Evolutionary conservation across 2,888 invertebrate species (phyloP), one percentile per base, ranked within the genome.

Genomic region (Sussaba pulchella): DNA sequence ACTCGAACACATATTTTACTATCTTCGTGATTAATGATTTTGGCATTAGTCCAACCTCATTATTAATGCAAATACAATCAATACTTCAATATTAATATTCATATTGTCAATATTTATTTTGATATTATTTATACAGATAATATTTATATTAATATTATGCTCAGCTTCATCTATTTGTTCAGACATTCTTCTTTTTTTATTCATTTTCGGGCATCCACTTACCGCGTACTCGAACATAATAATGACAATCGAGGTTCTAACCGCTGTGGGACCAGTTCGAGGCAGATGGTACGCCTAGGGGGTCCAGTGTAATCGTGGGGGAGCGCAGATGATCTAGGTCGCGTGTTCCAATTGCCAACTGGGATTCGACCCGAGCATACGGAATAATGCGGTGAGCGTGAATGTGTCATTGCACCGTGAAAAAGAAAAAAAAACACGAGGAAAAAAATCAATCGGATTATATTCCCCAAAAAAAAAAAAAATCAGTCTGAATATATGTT

Each of bases 261-360:
- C 54, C 31, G 57, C 52, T 70, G 57, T 39, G 64, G 21, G 54
- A 36, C 69, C 52, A 39, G 47, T 70, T 57, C 43, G 70, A 61
- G 74, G 64, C 79, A 79, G 79, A 79, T 79, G 79, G 79, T 64
- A 31, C 64, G 21, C 19, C 39, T 14, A 78, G 74, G 78, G 74
- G 78, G 70, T 70, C 47, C 69, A 54, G 39, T 24, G 12, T 66
- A 36, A 63, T 73, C 73, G 24, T 52, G 31, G 54, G 64, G 70
- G 64, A 59, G 17, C 39, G 59, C 57, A 50, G 17, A 45, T 43
- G 24, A 52, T 31, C 41, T 39, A 36, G 43, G 39, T 26, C 47
- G 24, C 69, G 45, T 67, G 41, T 70, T 63, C 31, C 63, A 74
- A 79, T 64, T 74, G 26, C 74, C 64, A 59, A 41, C 41, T 61